These are phyloP conservation scores for Chaenocephalus aceratus DNA, from an alignment of 2,113 vertebrate genomes.

Conservation along the genomic window DNA sequence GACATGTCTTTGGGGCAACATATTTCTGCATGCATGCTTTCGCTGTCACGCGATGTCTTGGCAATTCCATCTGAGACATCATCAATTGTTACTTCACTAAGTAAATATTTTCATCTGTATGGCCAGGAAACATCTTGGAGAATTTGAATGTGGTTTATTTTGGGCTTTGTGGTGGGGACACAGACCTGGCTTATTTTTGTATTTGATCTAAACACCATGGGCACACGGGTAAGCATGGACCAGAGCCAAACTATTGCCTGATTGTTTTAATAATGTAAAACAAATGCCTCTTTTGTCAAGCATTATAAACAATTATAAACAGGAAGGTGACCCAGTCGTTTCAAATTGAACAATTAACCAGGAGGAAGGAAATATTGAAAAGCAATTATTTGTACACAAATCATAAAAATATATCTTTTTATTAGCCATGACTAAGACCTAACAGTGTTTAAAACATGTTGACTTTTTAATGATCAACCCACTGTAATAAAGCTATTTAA, in stretches of 20 bases:
- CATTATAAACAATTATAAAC: slow-evolving; percentile 2
- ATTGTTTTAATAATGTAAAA: not conserved
- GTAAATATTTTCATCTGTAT: slow-evolving; percentile 53
- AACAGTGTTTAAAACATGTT: too few species aligned
- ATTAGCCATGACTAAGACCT: too few species aligned
- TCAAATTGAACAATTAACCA: too few species aligned
- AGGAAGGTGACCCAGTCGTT: too few species aligned
- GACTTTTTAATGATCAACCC: too few species aligned
- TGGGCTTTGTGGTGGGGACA: slow-evolving; percentile 25
- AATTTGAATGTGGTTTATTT: slow-evolving; percentile 46
- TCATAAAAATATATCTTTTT: too few species aligned
- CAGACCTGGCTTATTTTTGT: slow-evolving; percentile 15
- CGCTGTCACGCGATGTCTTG: slow-evolving; percentile 42
- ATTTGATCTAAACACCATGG: slow-evolving; percentile 39
- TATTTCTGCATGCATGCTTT: slow-evolving; percentile 36
- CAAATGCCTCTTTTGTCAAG: slow-evolving; percentile 6
- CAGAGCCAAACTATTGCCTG: not conserved
- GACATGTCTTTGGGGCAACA: slow-evolving; percentile 30
- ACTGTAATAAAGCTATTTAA: too few species aligned
- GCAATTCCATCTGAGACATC: slow-evolving; percentile 18
- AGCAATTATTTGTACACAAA: too few species aligned
- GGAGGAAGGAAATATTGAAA: too few species aligned
- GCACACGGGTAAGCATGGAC: slow-evolving; percentile 10
- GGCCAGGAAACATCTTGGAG: slow-evolving; percentile 15
- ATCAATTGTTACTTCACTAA: slow-evolving; percentile 19